These are phyloP conservation scores for Gallinago solitaria DNA, from an alignment of 2,797 vertebrate species.

Conservation along the genomic window DNA sequence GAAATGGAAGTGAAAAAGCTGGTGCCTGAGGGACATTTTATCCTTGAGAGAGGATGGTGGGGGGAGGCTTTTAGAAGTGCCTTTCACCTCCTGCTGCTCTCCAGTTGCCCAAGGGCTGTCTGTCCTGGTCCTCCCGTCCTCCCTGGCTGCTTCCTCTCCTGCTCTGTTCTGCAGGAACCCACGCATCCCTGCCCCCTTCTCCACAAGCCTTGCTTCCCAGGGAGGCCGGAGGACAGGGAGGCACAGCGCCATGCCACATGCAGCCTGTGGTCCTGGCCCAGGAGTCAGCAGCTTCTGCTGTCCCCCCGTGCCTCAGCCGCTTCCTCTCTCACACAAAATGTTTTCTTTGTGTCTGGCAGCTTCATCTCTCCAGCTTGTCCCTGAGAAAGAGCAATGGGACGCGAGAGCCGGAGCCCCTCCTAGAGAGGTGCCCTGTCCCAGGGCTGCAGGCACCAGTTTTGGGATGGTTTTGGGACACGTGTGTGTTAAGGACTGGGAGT, in stretches of 20 bases:
- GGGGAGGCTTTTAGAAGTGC: neutral
- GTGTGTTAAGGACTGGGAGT: rapidly evolving
- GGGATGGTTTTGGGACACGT: rapidly evolving
- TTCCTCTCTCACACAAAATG: neutral
- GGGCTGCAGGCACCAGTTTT: neutral
- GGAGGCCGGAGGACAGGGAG: neutral
- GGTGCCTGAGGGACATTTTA: neutral
- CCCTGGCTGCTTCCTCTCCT: neutral
- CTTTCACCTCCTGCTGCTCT: neutral
- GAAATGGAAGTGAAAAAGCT: neutral
- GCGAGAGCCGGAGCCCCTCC: rapidly evolving
- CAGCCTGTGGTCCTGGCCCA: neutral
- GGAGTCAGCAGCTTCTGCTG: neutral
- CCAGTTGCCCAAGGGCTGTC: neutral
- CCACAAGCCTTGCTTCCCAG: neutral
- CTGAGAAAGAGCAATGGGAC: neutral
- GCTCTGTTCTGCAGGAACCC: neutral
- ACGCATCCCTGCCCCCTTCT: neutral
- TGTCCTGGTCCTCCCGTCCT: neutral
- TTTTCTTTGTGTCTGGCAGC: neutral
- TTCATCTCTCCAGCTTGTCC: neutral
- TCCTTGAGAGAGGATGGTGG: neutral
- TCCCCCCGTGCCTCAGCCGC: neutral
- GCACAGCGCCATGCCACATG: neutral
- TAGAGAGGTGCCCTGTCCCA: neutral